Percentiles rank a stretch among this genome's conserved stretches.
phyloP scores from a whole-genome alignment of 92 coral and sea anemone species.

The Nematostella vectensis region DNA sequence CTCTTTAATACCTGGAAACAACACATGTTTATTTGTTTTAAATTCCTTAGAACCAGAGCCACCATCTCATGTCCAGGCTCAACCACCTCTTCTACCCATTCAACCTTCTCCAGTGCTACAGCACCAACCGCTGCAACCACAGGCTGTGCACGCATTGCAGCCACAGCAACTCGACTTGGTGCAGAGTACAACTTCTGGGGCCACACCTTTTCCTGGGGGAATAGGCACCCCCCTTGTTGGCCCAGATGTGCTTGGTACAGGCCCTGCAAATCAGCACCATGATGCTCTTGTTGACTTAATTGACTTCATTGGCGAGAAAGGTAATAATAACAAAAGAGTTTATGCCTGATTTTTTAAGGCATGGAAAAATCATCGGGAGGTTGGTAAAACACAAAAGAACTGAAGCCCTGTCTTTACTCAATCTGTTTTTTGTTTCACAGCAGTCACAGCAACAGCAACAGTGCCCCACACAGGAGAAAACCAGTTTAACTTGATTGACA shows the following conservation, averaged over 20 bases:
- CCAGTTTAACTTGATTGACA: no score
- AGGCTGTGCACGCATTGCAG: not conserved
- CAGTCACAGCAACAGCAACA: no score
- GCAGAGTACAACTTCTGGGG: not conserved
- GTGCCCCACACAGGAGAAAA: no score
- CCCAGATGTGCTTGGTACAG: slow-evolving; percentile 18
- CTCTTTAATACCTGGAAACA: not conserved
- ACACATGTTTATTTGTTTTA: not conserved
- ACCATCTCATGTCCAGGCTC: no score
- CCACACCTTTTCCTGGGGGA: not conserved
- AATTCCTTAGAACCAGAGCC: not conserved
- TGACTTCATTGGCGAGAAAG: slow-evolving; percentile 8
- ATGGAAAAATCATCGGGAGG: no score
- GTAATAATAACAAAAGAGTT: no score
- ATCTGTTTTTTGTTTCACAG: no score
- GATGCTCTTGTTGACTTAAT: slow-evolving; percentile 7
- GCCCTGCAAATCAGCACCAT: not conserved
- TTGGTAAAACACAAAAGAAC: not conserved
- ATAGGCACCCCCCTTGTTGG: not conserved
- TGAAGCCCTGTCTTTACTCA: no score
- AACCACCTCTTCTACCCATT: not conserved
- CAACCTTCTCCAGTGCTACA: not conserved
- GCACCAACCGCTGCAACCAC: slow-evolving; percentile 1
- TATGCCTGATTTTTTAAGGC: no score
- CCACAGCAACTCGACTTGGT: slow-evolving; percentile 23